Evolutionary conservation across 2,888 invertebrate species (phyloP).

Genomic region (Mythimna loreyi): DNA sequence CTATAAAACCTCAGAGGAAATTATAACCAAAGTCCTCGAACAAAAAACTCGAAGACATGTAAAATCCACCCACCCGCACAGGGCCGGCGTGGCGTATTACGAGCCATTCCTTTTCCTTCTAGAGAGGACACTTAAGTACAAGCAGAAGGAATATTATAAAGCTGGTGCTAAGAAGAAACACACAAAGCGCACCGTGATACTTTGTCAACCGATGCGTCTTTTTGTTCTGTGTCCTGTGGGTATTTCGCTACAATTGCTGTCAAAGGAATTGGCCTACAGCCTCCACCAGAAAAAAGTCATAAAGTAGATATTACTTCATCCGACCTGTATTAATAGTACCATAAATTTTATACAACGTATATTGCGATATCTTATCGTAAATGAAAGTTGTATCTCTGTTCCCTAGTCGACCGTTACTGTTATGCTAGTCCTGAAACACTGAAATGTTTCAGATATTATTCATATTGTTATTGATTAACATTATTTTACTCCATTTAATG

Average conservation of each 20-base stretch:
- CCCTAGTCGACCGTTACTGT: slow-evolving; percentile 61
- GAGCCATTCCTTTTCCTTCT: no score
- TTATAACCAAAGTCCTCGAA: no score
- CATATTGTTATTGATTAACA: slow-evolving; percentile 37
- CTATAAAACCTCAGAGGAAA: no score
- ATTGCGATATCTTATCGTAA: slow-evolving; percentile 64
- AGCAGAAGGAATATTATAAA: no score
- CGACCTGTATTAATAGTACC: slow-evolving; percentile 56
- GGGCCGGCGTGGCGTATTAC: no score
- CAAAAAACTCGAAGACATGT: no score
- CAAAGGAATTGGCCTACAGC: slow-evolving; percentile 46
- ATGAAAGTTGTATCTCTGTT: slow-evolving; percentile 64
- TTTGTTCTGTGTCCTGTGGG: background rate
- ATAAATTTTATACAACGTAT: slow-evolving; percentile 68
- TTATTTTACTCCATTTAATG: slow-evolving; percentile 9
- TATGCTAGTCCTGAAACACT: slow-evolving; percentile 49
- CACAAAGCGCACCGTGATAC: background rate
- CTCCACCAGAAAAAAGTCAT: slow-evolving; percentile 43
- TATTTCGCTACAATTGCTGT: slow-evolving; percentile 31
- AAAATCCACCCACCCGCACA: no score
- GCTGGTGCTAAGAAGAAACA: background rate
- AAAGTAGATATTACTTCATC: slow-evolving; percentile 49
- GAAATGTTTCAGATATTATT: slow-evolving; percentile 37
- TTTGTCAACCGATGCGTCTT: background rate
- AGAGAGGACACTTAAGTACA: no score